Conservation (phyloP, 1,140 invertebrate species). For the Periplaneta americana region DNA sequence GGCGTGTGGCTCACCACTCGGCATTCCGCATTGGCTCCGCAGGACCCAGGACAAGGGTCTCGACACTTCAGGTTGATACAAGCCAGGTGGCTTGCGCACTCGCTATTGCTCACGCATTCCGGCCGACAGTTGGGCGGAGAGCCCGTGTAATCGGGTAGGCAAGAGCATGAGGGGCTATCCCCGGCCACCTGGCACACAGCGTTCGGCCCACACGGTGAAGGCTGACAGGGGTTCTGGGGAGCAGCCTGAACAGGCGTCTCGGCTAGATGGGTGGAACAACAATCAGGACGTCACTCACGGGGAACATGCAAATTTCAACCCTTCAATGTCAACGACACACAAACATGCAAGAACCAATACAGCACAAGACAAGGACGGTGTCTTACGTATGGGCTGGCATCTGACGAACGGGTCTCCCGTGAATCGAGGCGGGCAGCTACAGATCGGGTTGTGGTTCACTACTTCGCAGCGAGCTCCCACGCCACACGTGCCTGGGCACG, state of each 20-base stretch:
- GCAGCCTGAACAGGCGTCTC: slow-evolving; percentile 26
- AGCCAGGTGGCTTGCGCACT: slow-evolving; percentile 40
- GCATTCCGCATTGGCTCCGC: slow-evolving; percentile 55
- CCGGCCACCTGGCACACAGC: slow-evolving; percentile 44
- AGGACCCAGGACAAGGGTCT: slow-evolving; percentile 46
- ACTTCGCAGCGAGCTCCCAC: slow-evolving; percentile 54
- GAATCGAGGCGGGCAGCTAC: slow-evolving; percentile 52
- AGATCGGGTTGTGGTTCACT: slow-evolving; percentile 56
- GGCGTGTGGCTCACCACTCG: slow-evolving; percentile 54
- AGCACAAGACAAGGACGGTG: background rate
- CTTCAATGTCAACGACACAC: background rate
- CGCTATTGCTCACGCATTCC: slow-evolving; percentile 44
- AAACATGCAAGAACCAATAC: too few relatives aligned
- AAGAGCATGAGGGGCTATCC: slow-evolving; percentile 44
- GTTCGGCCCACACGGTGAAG: slow-evolving; percentile 50
- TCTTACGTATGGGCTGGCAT: slow-evolving; percentile 25
- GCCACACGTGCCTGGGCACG: slow-evolving; percentile 64
- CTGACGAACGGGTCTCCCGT: slow-evolving; percentile 50
- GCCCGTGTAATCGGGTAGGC: slow-evolving; percentile 42
- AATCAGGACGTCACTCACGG: slow-evolving; percentile 35
- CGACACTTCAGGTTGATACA: slow-evolving; percentile 46
- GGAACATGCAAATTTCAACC: background rate
- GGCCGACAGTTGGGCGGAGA: slow-evolving; percentile 47
- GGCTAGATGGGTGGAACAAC: background rate
- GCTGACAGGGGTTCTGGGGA: slow-evolving; percentile 43